phyloP scores from a whole-genome alignment of 2,888 invertebrate species.

The Synergus gifuensis region DNA sequence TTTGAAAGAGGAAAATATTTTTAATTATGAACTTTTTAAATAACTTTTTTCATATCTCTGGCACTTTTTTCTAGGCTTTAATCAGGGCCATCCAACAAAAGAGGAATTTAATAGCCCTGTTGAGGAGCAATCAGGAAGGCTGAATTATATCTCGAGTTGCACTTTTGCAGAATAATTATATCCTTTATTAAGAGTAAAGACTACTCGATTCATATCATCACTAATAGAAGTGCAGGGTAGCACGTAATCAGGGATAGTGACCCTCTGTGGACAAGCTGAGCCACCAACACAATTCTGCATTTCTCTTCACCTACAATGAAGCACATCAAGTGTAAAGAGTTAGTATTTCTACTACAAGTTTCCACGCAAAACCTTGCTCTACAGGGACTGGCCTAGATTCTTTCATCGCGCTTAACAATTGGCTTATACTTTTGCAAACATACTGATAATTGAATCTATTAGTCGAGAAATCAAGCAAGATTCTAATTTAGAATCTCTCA shows the following conservation, averaged over 20 bases:
- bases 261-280: slow-evolving; percentile 48
- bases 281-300: slow-evolving; percentile 49
- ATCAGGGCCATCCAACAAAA: not conserved
- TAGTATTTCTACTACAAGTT: slow-evolving; percentile 52
- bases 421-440: slow-evolving; percentile 29
- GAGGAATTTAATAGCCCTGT: not conserved
- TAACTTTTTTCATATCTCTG: not conserved
- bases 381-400: slow-evolving; percentile 51
- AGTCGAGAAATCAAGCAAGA: slow-evolving; percentile 23
- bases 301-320: slow-evolving; percentile 48
- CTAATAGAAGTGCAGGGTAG: slow-evolving; percentile 29
- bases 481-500: not conserved
- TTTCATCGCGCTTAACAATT: slow-evolving; percentile 40
- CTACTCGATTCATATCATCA: slow-evolving; percentile 11
- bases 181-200: not conserved
- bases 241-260: slow-evolving; percentile 55
- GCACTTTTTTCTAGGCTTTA: not conserved
- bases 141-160: slow-evolving; percentile 15
- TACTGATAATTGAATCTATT: slow-evolving; percentile 31
- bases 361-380: slow-evolving; percentile 47
- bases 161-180: not conserved
- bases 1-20: not conserved
- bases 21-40: not conserved
- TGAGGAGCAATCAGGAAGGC: not conserved
- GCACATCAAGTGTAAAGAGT: slow-evolving; percentile 54